Base-by-base conservation (phyloP, 2,888 invertebrate genomes). In the Entomobrya proxima region DNA sequence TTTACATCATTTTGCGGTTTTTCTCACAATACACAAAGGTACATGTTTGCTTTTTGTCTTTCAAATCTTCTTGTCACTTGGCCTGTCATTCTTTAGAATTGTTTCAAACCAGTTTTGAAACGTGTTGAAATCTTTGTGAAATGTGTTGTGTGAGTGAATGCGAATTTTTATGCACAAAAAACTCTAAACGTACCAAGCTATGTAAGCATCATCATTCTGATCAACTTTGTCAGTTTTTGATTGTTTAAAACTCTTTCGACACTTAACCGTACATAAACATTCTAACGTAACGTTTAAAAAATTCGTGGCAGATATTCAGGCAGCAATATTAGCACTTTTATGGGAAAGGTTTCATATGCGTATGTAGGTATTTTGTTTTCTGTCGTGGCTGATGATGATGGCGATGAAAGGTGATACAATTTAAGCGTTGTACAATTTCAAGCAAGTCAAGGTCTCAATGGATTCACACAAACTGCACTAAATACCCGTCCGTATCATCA, bases 161-260 rank as follows among this genome's bases (percentile, higher is more conserved):
- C 27, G 6, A 21, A 2, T 11, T 58, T 30, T 58, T 30, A 15
- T 58, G 24, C 7, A 55, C 24, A 55, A 27, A 24, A 4, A 55
- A 55, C 21, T 61, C 30, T 6, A 61, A 61, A 61, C 30, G 32
- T 64, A n/a, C n/a, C n/a, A 37, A 64, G 37, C 35, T 35, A 5
- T 64, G 64, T 64, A 32, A 61, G 30, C 27, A 30, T 61, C 58
- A 15, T 15, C 30, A 27, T 50, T 27, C 13, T 55, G 11, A 58
- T 58, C 58, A 58, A 15, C 30, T 3, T 30, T 15, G 58, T 58
- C 30, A 35, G n/a, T n/a, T 18, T 32, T 37, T 64, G 64, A 64
- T 64, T 64, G 64, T 64, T 64, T 64, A 64, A 64, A 64, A 32
- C 37, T 37, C 37, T 64, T 64, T 64, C 37, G 64, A 64, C 64